These are phyloP conservation scores for Cardiocondyla obscurior DNA, from an alignment of 1,140 invertebrate genomes.

Conservation along the genomic window DNA sequence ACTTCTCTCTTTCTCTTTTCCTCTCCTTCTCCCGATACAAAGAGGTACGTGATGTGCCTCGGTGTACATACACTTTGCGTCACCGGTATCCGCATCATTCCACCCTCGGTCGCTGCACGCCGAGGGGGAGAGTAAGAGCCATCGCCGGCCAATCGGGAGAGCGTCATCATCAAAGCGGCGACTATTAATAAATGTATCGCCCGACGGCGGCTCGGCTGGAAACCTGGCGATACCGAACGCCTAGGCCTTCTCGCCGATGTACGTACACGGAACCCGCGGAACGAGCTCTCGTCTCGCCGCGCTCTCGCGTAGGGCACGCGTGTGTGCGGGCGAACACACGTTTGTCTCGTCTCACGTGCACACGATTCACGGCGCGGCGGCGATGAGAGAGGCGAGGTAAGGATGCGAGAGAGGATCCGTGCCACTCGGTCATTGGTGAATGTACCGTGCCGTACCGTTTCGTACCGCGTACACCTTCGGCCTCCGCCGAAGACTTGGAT, in stretches of 20 bases:
- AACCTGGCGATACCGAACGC: conserved; percentile 58
- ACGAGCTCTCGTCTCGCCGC: conserved; percentile 18
- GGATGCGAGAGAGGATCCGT: conserved; percentile 80
- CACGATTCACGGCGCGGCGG: conserved; percentile 53
- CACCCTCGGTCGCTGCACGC: background rate
- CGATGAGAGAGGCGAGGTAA: conserved; percentile 69
- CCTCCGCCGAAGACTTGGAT: conserved; percentile 57
- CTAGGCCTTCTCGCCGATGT: conserved; percentile 47
- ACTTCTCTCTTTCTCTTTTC: too few relatives aligned
- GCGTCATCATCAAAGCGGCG: conserved; percentile 59
- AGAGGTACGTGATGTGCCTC: background rate
- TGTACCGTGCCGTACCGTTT: conserved; percentile 80
- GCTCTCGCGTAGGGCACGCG: background rate
- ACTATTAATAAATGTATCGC: conserved; percentile 65
- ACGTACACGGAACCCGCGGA: conserved; percentile 39
- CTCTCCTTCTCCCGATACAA: too few relatives aligned
- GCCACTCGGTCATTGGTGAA: conserved; percentile 84
- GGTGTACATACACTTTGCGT: background rate
- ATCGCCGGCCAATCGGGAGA: background rate
- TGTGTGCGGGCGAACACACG: background rate
- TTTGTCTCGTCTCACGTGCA: conserved; percentile 11
- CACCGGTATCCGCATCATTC: conserved; percentile 1
- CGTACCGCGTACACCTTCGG: conserved; percentile 77
- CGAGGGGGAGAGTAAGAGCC: background rate
- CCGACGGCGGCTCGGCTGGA: conserved; percentile 18